Evolutionary conservation across 2,113 vertebrate genomes (phyloP).

Genomic region (Eleginops maclovinus): DNA sequence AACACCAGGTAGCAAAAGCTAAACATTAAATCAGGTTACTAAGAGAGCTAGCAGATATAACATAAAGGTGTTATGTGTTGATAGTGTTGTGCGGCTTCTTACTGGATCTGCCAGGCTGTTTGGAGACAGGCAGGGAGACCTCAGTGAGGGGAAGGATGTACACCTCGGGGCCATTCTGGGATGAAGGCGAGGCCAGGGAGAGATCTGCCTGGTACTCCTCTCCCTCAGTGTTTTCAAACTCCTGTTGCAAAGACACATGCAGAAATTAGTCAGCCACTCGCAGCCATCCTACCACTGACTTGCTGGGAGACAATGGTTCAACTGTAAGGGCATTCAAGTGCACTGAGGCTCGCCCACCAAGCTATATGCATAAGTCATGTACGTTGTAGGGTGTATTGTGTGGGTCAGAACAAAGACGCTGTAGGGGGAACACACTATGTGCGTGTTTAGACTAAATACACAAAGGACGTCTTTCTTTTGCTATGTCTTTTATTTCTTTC

Average conservation of each 20-base stretch:
- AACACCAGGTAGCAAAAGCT: not conserved
- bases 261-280: conserved; percentile 67
- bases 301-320: conserved; percentile 68
- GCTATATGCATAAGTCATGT: conserved; percentile 61
- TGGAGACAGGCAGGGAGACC: conserved; percentile 94
- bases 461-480: conserved; percentile 42
- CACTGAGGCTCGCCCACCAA: conserved; percentile 57
- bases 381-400: conserved; percentile 52
- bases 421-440: conserved; percentile 35
- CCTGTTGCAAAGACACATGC: conserved; percentile 82
- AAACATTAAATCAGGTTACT: not conserved
- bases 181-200: conserved; percentile 89
- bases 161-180: conserved; percentile 93
- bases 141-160: conserved; percentile 97
- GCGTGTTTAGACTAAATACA: conserved; percentile 39
- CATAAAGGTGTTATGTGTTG: not conserved
- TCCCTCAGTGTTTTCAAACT: conserved; percentile 95
- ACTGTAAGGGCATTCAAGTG: conserved; percentile 67
- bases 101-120: conserved; percentile 96
- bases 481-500: not conserved
- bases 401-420: conserved; percentile 23
- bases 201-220: conserved; percentile 90
- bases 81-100: conserved; percentile 67
- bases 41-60: not conserved
- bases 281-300: conserved; percentile 36